phyloP scores from a whole-genome alignment of 2,888 invertebrate genomes.

The Tineola bisselliella region DNA sequence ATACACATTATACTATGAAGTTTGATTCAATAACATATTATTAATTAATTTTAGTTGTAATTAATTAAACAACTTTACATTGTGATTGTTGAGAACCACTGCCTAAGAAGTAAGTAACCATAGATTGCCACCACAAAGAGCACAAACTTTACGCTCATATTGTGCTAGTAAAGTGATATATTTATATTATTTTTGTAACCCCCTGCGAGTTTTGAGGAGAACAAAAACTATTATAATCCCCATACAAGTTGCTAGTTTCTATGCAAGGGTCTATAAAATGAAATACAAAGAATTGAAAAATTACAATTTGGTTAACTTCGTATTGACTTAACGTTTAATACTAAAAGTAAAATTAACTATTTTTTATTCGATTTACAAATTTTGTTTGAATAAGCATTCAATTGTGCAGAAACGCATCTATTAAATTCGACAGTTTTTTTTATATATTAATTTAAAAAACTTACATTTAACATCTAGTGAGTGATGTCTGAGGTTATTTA shows the following conservation, averaged over 20 bases:
- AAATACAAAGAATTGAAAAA: slow-evolving; percentile 45
- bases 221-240: slow-evolving; percentile 44
- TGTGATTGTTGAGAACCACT: slow-evolving; percentile 28
- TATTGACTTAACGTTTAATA: background rate
- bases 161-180: slow-evolving; percentile 54
- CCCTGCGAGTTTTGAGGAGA: slow-evolving; percentile 33
- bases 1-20: too few relatives aligned
- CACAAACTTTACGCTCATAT: slow-evolving; percentile 46
- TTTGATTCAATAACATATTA: too few relatives aligned
- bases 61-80: too few relatives aligned
- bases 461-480: too few relatives aligned
- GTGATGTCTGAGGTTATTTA: too few relatives aligned
- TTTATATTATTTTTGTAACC: slow-evolving; percentile 56
- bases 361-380: background rate
- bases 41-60: too few relatives aligned
- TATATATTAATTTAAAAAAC: too few relatives aligned
- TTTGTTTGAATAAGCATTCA: too few relatives aligned
- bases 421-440: too few relatives aligned
- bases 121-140: slow-evolving; percentile 59
- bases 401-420: too few relatives aligned
- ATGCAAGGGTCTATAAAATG: slow-evolving; percentile 26
- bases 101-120: slow-evolving; percentile 28
- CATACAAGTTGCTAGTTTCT: slow-evolving; percentile 20
- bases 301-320: slow-evolving; percentile 50
- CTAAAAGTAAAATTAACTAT: background rate